Conservation (phyloP, 2,113 vertebrate species). For the Balaeniceps rex region DNA sequence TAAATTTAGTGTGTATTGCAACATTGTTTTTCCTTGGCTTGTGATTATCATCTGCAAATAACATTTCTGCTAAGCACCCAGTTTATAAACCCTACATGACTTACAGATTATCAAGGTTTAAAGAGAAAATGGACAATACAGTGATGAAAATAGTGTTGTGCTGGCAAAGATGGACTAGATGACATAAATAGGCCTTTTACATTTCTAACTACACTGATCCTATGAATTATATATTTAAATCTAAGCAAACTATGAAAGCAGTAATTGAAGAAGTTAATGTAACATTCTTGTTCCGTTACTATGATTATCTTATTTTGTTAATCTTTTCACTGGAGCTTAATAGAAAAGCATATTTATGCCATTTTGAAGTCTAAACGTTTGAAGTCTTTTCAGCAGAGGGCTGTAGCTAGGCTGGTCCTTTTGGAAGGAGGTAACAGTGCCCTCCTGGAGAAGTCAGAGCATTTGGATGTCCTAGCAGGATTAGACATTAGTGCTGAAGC, state of each 20-base stretch:
- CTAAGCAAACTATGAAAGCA: background rate
- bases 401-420: background rate
- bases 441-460: background rate
- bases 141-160: background rate
- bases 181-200: background rate
- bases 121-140: background rate
- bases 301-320: background rate
- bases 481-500: background rate
- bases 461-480: background rate
- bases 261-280: background rate
- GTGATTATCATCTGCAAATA: background rate
- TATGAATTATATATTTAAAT: background rate
- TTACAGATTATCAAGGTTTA: slow-evolving; percentile 11
- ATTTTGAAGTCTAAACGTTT: background rate
- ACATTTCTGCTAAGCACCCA: background rate
- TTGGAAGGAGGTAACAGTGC: background rate
- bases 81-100: background rate
- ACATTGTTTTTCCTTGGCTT: background rate
- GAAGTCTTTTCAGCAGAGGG: background rate
- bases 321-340: background rate
- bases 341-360: background rate
- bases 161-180: background rate
- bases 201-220: background rate
- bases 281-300: background rate
- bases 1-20: background rate